Conservation (phyloP, 2,888 invertebrate genomes). For the Crematogaster levior region DNA sequence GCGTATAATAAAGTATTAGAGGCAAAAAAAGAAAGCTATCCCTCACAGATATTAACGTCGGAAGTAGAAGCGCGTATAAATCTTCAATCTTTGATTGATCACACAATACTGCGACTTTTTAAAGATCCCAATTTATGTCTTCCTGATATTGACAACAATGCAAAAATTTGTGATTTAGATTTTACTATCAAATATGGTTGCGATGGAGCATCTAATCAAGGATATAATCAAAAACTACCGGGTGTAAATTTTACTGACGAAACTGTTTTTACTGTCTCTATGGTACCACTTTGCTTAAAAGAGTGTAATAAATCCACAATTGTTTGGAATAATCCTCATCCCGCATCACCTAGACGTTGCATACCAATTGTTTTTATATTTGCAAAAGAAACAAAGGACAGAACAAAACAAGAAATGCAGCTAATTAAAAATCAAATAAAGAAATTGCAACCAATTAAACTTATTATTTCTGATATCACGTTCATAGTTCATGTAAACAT, state of each 20-base stretch:
- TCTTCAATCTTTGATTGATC: slow-evolving; percentile 24
- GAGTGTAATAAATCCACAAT: slow-evolving; percentile 1
- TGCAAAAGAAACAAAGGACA: slow-evolving; percentile 5
- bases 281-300: slow-evolving; percentile 5
- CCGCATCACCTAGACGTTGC: slow-evolving; percentile 14
- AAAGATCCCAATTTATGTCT: slow-evolving; percentile 11
- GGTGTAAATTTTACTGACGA: background rate
- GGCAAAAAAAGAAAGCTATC: background rate
- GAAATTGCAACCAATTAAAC: slow-evolving; percentile 10
- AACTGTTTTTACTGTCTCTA: slow-evolving; percentile 12
- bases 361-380: slow-evolving; percentile 10
- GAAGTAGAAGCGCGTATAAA: slow-evolving; percentile 2
- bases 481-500: too few species aligned
- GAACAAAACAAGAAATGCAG: background rate
- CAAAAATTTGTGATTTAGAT: background rate
- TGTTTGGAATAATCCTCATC: slow-evolving; percentile 3
- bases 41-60: slow-evolving; percentile 11
- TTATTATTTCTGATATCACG: slow-evolving; percentile 16
- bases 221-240: slow-evolving; percentile 1
- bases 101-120: slow-evolving; percentile 12
- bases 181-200: slow-evolving; percentile 9
- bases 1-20: slow-evolving; percentile 3
- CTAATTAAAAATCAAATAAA: slow-evolving; percentile 1
- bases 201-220: background rate
- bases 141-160: background rate